Evolutionary conservation across 1,140 invertebrate genomes (phyloP), one percentile per base, ranked within the genome.

Genomic region (Ceratina japonica): DNA sequence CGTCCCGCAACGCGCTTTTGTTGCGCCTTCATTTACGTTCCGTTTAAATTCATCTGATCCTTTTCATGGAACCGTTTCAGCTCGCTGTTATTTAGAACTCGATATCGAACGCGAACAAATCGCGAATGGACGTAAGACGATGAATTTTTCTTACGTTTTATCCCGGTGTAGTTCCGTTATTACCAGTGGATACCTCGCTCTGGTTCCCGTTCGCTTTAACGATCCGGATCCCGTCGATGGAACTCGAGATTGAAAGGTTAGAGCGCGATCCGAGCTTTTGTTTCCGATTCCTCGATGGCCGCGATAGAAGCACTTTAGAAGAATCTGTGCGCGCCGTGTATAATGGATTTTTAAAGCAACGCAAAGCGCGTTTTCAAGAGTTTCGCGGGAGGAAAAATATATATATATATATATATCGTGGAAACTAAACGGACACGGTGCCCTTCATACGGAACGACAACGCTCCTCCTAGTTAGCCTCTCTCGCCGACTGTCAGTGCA

Each of bases 71-170:
- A 27, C n/a, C 54, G n/a, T 8, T 59, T 51, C 10, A 3, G 20
- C 10, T 22, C 44, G n/a, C 22, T 56, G 37, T 54, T 31, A 70
- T 22, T 52, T 70, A 8, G 61, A 77, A 71, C 44, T 61, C 56
- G 58, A 15, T 59, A 24, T 18, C 66, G 44, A 44, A 13, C 27
- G 20, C 2, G 27, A 64, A 37, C 27, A 37, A 31, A 5, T 22
- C 13, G 37, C 4, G 2, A 74, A 37, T 5, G 18, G 20, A 44
- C 37, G 37, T 24, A 49, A 27, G 31, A 24, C 16, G 52, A 44
- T 27, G 31, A 31, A 56, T 66, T 24, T 7, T 20, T n/a, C 15
- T 74, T 62, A n/a, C 10, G 44, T 73, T 62, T 62, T 12, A 49
- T 16, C 20, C 20, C n/a, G 49, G 15, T 15, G 18, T 16, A 24